Evolutionary conservation across 2,888 invertebrate genomes (phyloP).

Genomic region (Malthinus seriepunctatus): DNA sequence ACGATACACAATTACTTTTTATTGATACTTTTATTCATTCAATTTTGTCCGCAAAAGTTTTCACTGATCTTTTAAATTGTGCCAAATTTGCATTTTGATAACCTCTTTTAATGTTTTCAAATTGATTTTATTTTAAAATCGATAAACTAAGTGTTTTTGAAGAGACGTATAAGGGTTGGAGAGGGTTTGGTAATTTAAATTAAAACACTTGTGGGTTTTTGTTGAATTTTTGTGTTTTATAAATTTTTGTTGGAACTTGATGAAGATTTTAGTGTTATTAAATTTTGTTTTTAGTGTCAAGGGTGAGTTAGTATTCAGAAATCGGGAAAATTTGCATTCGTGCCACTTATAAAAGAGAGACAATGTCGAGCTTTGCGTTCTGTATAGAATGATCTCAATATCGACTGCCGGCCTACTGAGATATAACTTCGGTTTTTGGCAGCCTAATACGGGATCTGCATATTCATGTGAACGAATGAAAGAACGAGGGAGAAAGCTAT

Average conservation of each 20-base stretch:
- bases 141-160: background rate
- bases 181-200: too few relatives aligned
- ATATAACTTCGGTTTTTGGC: constrained; percentile 54
- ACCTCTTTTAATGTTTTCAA: constrained; percentile 39
- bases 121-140: constrained; percentile 33
- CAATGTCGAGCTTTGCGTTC: constrained; percentile 28
- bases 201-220: too few relatives aligned
- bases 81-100: constrained; percentile 42
- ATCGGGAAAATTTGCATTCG: constrained; percentile 28
- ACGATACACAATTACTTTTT: constrained; percentile 33
- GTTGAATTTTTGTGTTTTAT: too few relatives aligned
- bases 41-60: constrained; percentile 35
- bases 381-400: constrained; percentile 41
- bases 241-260: background rate
- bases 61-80: constrained; percentile 39
- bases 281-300: constrained; percentile 2
- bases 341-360: constrained; percentile 29
- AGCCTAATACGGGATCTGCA: constrained; percentile 54
- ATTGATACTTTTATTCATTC: constrained; percentile 35
- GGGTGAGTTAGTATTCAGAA: constrained; percentile 20
- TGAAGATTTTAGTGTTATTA: constrained; percentile 18
- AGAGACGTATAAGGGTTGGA: background rate
- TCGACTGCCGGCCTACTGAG: constrained; percentile 45
- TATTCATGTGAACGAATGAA: constrained; percentile 50
- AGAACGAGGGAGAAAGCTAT: constrained; percentile 33